These are phyloP conservation scores for Trichonephila clavipes DNA, from an alignment of 1,140 invertebrate genomes.

Conservation along the genomic window DNA sequence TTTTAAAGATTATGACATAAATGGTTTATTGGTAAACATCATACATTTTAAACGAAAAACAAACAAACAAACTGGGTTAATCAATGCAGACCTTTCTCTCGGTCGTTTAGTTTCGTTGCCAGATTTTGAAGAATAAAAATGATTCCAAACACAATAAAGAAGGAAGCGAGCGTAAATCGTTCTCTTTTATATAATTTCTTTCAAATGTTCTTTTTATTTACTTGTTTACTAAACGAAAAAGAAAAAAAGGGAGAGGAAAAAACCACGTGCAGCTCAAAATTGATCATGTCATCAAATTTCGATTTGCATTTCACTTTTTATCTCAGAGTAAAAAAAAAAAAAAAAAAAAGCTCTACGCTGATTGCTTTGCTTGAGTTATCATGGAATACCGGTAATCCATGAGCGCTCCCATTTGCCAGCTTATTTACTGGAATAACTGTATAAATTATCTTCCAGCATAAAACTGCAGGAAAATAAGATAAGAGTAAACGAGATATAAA, in stretches of 20 bases:
- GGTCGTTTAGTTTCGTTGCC: too few relatives aligned
- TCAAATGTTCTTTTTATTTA: background rate
- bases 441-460: background rate
- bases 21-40: too few relatives aligned
- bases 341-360: background rate
- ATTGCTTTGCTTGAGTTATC: background rate
- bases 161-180: background rate
- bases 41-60: too few relatives aligned
- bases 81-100: too few relatives aligned
- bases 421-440: background rate
- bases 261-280: background rate
- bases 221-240: too few relatives aligned
- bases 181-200: background rate
- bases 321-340: background rate
- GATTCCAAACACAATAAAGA: background rate
- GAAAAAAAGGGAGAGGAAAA: background rate
- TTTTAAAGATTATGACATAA: too few relatives aligned
- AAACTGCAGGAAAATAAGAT: background rate
- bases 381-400: background rate
- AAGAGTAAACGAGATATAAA: background rate
- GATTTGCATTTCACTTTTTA: conserved; percentile 28
- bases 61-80: too few relatives aligned
- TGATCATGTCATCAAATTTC: conserved; percentile 12
- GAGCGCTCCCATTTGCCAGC: background rate
- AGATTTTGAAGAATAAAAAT: background rate